phyloP scores from a whole-genome alignment of 2,888 invertebrate species.

The Brassicogethes aeneus region DNA sequence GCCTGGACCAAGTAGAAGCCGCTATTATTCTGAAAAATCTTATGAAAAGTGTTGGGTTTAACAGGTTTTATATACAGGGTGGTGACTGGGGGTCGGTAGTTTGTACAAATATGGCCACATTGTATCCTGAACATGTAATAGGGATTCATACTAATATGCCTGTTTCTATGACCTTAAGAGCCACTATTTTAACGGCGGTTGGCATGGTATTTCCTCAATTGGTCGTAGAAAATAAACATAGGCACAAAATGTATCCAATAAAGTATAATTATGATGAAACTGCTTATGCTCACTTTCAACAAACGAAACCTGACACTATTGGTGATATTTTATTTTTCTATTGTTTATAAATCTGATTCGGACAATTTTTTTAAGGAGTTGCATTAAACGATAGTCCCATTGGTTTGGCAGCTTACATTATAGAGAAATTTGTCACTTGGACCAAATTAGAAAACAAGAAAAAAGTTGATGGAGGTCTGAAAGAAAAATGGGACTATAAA shows the following conservation, averaged over 20 bases:
- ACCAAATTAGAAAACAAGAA: conserved; percentile 47
- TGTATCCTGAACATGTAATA: conserved; percentile 52
- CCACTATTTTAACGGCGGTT: conserved; percentile 37
- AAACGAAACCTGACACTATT: conserved; percentile 83
- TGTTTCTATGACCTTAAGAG: conserved; percentile 26
- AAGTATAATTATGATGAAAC: conserved; percentile 39
- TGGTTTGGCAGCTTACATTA: conserved; percentile 80
- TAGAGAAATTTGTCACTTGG: conserved; percentile 81
- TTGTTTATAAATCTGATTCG: neutral
- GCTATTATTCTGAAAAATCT: conserved; percentile 54
- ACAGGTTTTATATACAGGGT: conserved; percentile 62
- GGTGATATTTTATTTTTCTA: too few relatives aligned
- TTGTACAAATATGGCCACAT: conserved; percentile 49
- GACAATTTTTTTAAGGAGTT: conserved; percentile 44
- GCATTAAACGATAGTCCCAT: conserved; percentile 68
- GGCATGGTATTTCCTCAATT: conserved; percentile 47
- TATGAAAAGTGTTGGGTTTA: conserved; percentile 60
- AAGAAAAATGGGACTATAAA: conserved; percentile 57
- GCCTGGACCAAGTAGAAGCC: conserved; percentile 50
- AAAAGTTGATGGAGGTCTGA: conserved; percentile 56
- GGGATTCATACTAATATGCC: conserved; percentile 58
- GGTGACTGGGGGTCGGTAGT: conserved; percentile 76
- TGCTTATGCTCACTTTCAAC: conserved; percentile 69
- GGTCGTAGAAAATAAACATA: conserved; percentile 43
- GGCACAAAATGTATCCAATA: conserved; percentile 47